Percentiles rank a stretch among this genome's conserved stretches.
phyloP scores from a whole-genome alignment of 2,113 vertebrate genomes.

The Micronycteris hirsuta region DNA sequence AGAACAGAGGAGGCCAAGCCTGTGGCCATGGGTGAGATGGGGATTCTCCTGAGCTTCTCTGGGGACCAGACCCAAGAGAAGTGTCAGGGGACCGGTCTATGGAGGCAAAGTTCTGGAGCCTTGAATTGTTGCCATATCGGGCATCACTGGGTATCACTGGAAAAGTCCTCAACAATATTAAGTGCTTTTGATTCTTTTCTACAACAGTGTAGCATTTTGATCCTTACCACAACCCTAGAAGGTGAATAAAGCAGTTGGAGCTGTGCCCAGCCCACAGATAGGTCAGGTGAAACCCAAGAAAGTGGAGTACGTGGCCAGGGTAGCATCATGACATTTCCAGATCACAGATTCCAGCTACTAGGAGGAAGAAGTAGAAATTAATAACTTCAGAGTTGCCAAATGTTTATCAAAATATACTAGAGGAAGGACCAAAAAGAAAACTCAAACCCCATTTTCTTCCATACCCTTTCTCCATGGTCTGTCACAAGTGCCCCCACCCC shows the following conservation, averaged over 20 bases:
- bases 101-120: background rate
- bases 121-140: background rate
- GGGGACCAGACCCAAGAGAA: background rate
- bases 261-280: background rate
- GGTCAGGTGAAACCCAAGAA: background rate
- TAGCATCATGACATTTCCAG: background rate
- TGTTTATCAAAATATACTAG: background rate
- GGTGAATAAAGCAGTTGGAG: background rate
- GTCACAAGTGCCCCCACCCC: background rate
- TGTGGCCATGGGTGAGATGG: rapidly evolving
- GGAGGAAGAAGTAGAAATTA: background rate
- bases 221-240: background rate
- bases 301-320: background rate
- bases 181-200: background rate
- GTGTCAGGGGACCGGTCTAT: rapidly evolving
- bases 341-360: background rate
- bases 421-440: background rate
- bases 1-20: background rate
- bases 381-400: background rate
- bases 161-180: background rate
- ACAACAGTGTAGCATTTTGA: background rate
- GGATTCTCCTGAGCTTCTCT: background rate
- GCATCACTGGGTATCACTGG: background rate
- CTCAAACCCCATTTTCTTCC: background rate
- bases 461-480: background rate